Evolutionary conservation across 2,888 invertebrate species (phyloP), one percentile per base, ranked within the genome.

Genomic region (Falcaria lacertinaria): DNA sequence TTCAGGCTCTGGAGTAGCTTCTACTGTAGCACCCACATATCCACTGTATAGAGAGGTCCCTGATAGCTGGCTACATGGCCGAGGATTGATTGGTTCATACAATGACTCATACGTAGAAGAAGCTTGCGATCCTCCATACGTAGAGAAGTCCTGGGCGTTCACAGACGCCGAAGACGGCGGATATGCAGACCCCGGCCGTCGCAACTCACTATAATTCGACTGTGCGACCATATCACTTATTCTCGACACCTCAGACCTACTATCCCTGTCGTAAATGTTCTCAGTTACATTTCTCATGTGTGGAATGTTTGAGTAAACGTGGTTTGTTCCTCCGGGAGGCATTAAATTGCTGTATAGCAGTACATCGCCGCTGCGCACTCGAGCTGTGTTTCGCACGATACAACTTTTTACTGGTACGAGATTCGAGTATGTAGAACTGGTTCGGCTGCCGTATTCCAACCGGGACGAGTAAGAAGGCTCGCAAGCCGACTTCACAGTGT

Each of bases 381-480:
- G 68, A 1, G 83, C 74, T 0, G 80, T 79, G 53, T 89, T 89
- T 41, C 89, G 70, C 4, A 89, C 88, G 35, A 88, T 89, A 71
- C 80, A 86, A 71, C 89, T 89, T 55, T 90, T 89, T n/a, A 89
- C 88, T 33, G 89, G 89, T 42, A 89, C 83, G 50, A 89, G 73
- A 59, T 89, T 89, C 4, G 89, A 89, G 58, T 89, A 89, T 8
- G 89, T 87, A 25, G 88, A 88, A 57, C 87, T 87, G n/a, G 84
- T 73, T 19, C 82, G 76, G 47, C 84, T 88, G 15, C 88, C 84
- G 52, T 73, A 78, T 55, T 89, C 93, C 34, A 95, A 84, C 45
- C 95, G 91, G 17, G 94, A 93, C 16, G 95, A 94, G 73, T 94
- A 96, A 4, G 94, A 93, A 0, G 95, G 95, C 65, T 94, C 94